A percentile compares a stretch with the other conserved stretches of the same genome.
Conservation (phyloP, 1,140 invertebrate genomes). For the Macrostomum lignano region DNA sequence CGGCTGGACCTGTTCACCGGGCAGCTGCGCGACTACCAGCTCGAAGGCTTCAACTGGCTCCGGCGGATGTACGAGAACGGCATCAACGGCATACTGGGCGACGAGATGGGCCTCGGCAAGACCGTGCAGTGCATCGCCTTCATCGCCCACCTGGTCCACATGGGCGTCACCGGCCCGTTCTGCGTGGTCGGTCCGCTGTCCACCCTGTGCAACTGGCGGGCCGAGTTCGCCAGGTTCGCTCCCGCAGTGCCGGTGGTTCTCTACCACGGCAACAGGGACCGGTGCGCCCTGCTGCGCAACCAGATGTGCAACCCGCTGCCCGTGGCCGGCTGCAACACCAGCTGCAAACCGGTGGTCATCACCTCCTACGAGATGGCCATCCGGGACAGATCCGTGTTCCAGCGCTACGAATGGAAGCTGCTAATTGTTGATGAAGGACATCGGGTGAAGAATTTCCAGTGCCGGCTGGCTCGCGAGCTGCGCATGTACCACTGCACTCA, state of each 20-base stretch:
- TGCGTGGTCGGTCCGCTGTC: slow-evolving; percentile 75
- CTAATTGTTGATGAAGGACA: slow-evolving; percentile 87
- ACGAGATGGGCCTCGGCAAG: slow-evolving; percentile 88
- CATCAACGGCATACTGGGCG: slow-evolving; percentile 46
- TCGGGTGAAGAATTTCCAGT: slow-evolving; percentile 49
- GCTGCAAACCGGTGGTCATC: slow-evolving; percentile 70
- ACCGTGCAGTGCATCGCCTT: slow-evolving; percentile 87
- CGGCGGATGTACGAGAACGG: slow-evolving; percentile 72
- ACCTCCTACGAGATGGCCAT: slow-evolving; percentile 85
- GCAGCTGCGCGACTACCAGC: slow-evolving; percentile 62
- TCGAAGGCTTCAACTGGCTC: slow-evolving; percentile 70
- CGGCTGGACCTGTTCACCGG: slow-evolving; percentile 61
- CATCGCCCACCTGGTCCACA: slow-evolving; percentile 63
- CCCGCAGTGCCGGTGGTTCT: slow-evolving; percentile 60
- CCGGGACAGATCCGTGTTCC: slow-evolving; percentile 54
- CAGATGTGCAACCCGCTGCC: too few species aligned
- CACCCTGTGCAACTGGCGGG: slow-evolving; percentile 86
- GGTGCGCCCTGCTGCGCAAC: slow-evolving; percentile 64
- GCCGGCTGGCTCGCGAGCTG: neutral
- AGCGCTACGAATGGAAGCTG: slow-evolving; percentile 84
- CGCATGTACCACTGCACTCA: too few species aligned
- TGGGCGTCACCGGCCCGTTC: slow-evolving; percentile 49
- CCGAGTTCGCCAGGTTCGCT: slow-evolving; percentile 70
- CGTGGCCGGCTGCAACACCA: neutral
- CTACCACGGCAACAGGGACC: slow-evolving; percentile 36